These are phyloP conservation scores for Sycophila texana DNA, from an alignment of 2,888 invertebrate genomes.

Conservation along the genomic window DNA sequence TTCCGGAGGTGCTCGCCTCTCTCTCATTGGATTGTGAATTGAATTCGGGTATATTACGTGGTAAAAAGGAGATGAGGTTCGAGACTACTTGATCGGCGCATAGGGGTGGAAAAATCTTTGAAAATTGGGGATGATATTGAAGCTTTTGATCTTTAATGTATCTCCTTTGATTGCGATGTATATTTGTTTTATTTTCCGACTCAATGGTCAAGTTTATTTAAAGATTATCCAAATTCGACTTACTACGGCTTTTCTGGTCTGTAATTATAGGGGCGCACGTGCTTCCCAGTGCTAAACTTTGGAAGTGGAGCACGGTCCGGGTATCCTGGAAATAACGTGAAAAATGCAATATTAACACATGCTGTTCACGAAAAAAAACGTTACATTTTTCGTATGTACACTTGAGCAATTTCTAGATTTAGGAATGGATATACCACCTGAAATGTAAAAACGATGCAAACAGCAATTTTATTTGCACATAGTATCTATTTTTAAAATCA, in stretches of 20 bases:
- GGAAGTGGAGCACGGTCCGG: no score
- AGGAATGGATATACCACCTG: no score
- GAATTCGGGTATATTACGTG: slow-evolving; percentile 28
- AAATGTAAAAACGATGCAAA: no score
- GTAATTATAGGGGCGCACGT: no score
- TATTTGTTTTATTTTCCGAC: slow-evolving; percentile 28
- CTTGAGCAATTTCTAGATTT: no score
- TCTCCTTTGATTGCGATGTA: slow-evolving; percentile 12
- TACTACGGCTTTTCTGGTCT: no score
- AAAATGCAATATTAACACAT: background rate
- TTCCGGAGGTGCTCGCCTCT: background rate
- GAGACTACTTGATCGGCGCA: slow-evolving; percentile 24
- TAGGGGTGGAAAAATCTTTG: slow-evolving; percentile 10
- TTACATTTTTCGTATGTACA: no score
- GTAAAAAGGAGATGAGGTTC: slow-evolving; percentile 12
- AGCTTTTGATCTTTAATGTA: slow-evolving; percentile 26
- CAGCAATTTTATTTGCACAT: no score
- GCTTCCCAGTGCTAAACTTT: no score
- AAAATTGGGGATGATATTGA: slow-evolving; percentile 31
- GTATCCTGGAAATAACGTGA: background rate
- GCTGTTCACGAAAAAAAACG: no score
- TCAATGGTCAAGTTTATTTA: background rate
- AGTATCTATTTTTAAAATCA: no score
- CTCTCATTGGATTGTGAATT: slow-evolving; percentile 31
- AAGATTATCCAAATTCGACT: no score